A percentile compares a stretch with the other conserved stretches of the same genome.
phyloP scores from a whole-genome alignment of 1,140 invertebrate genomes.

The Centruroides vittatus region DNA sequence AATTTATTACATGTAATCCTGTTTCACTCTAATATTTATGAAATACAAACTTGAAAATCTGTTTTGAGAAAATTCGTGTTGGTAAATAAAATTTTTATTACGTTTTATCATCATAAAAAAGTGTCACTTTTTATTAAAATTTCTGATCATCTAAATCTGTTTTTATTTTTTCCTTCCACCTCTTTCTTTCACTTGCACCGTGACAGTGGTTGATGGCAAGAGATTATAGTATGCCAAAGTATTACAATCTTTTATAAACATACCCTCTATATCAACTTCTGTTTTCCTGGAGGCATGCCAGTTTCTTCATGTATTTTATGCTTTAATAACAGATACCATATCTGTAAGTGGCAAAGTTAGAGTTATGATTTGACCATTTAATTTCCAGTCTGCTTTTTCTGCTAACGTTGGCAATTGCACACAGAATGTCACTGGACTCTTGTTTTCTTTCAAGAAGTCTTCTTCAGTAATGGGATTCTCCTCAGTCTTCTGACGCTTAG shows the following conservation, averaged over 20 bases:
- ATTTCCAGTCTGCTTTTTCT: conserved; percentile 89
- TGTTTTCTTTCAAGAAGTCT: conserved; percentile 55
- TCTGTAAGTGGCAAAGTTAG: conserved; percentile 67
- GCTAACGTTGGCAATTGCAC: conserved; percentile 59
- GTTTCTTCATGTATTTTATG: conserved; percentile 74
- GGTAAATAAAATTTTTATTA: no score
- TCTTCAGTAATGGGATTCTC: conserved; percentile 80
- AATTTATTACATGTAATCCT: no score
- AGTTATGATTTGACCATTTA: conserved; percentile 78
- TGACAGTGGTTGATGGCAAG: conserved; percentile 30
- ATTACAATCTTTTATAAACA: conserved; percentile 97
- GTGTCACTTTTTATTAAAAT: no score
- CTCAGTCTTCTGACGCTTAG: conserved; percentile 80
- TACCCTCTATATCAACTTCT: conserved; percentile 87
- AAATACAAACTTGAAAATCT: no score
- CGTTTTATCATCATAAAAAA: no score
- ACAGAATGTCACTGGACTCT: conserved; percentile 56
- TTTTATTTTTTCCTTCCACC: no score
- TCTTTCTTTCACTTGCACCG: no score
- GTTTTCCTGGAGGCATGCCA: conserved; percentile 91
- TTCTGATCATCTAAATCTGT: no score
- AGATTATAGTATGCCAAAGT: conserved; percentile 93
- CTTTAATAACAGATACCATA: conserved; percentile 62
- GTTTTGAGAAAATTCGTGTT: no score
- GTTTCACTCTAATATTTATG: no score